A percentile compares a stretch with the other conserved stretches of the same genome.
These are phyloP conservation scores for Hemistola chrysoprasaria DNA, from an alignment of 2,888 invertebrate species.

Conservation along the genomic window DNA sequence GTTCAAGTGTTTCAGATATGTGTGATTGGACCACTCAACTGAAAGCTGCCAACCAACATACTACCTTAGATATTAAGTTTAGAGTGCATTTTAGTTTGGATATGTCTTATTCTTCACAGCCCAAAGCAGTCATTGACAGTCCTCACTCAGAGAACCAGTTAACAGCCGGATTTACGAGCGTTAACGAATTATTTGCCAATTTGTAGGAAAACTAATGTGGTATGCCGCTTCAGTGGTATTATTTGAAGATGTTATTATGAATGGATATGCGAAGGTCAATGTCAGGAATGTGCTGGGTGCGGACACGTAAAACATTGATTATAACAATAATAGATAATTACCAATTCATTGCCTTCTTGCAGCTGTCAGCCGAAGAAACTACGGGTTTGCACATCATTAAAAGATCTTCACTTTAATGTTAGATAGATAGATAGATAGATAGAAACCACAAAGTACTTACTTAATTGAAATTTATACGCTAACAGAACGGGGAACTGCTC, in stretches of 20 bases:
- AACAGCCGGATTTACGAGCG: constrained; percentile 33
- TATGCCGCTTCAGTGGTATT: constrained; percentile 32
- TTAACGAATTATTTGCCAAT: constrained; percentile 39
- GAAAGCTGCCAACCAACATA: constrained; percentile 12
- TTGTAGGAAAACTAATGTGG: constrained; percentile 40
- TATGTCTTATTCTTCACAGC: constrained; percentile 6
- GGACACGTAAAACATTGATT: constrained; percentile 1
- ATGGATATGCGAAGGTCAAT: constrained; percentile 24
- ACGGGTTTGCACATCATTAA: too few relatives aligned
- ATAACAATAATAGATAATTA: neutral
- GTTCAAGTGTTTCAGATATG: constrained; percentile 10
- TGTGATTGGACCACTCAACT: constrained; percentile 13
- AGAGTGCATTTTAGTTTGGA: constrained; percentile 15
- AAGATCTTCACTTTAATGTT: too few relatives aligned
- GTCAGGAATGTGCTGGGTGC: constrained; percentile 12
- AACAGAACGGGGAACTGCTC: too few relatives aligned
- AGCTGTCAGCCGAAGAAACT: too few relatives aligned
- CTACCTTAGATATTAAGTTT: constrained; percentile 13
- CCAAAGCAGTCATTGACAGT: constrained; percentile 29
- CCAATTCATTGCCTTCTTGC: neutral
- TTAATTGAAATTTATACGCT: too few relatives aligned
- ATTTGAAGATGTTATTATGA: constrained; percentile 26
- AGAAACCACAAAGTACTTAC: too few relatives aligned
- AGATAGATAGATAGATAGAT: too few relatives aligned
- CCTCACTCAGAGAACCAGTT: constrained; percentile 27